Conservation (phyloP, 2,113 vertebrate genomes). For the Pseudorasbora parva region DNA sequence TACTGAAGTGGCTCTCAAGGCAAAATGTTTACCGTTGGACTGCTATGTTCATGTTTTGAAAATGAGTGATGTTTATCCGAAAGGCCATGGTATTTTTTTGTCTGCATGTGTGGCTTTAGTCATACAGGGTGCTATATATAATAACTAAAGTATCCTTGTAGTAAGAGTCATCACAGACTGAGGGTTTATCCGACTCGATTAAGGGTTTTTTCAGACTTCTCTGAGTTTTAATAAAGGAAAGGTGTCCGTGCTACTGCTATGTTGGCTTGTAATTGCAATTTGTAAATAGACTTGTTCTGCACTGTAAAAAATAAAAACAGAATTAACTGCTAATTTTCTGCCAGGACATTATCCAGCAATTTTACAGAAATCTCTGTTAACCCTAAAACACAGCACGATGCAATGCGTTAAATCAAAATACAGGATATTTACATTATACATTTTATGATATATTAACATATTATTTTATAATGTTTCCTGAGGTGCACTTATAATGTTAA, state of each 20-base stretch:
- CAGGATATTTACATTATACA: too few species aligned
- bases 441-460: too few species aligned
- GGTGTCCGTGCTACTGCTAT: not conserved
- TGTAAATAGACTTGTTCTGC: not conserved
- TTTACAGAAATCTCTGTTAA: too few species aligned
- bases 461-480: too few species aligned
- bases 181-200: not conserved
- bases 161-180: not conserved
- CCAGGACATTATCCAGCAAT: too few species aligned
- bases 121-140: not conserved
- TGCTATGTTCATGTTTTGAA: slow-evolving; percentile 13
- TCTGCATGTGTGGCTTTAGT: not conserved
- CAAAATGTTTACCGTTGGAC: slow-evolving; percentile 30
- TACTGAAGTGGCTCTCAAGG: slow-evolving; percentile 51
- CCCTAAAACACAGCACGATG: too few species aligned
- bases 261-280: not conserved
- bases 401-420: too few species aligned
- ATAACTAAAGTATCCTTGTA: slow-evolving; percentile 19
- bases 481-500: too few species aligned
- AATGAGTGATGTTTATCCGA: slow-evolving; percentile 27
- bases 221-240: not conserved
- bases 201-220: slow-evolving; percentile 1
- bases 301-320: too few species aligned
- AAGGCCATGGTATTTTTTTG: slow-evolving; percentile 16
- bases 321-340: too few species aligned